phyloP scores from a whole-genome alignment of 2,888 invertebrate genomes.

The Trachelus troglodyta region DNA sequence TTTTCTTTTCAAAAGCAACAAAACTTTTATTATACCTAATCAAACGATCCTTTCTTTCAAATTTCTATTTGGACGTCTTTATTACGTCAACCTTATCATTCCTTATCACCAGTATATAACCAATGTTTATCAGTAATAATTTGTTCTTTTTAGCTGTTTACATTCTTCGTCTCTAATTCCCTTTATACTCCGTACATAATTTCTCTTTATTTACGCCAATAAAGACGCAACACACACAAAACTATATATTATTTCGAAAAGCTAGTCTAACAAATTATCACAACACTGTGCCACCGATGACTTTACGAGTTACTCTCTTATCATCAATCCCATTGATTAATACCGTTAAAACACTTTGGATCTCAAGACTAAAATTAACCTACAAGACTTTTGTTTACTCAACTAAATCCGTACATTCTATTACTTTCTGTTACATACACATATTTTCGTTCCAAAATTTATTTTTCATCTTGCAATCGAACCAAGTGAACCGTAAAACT shows the following conservation, averaged over 20 bases:
- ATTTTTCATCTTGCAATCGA: neutral
- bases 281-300: neutral
- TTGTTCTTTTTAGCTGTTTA: neutral
- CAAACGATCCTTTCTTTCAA: neutral
- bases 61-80: neutral
- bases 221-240: neutral
- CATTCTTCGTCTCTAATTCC: neutral
- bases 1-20: neutral
- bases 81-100: neutral
- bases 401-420: neutral
- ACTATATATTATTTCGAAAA: neutral
- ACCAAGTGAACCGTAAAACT: neutral
- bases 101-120: neutral
- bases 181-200: neutral
- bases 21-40: neutral
- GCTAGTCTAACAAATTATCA: neutral
- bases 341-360: neutral
- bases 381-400: neutral
- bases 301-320: neutral
- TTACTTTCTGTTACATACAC: neutral
- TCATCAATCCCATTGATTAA: neutral
- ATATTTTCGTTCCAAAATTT: neutral
- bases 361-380: neutral
- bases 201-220: neutral
- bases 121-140: neutral